Evolutionary conservation across 2,113 vertebrate species (phyloP), one percentile per base, ranked within the genome.

Genomic region (Bombycilla garrulus): DNA sequence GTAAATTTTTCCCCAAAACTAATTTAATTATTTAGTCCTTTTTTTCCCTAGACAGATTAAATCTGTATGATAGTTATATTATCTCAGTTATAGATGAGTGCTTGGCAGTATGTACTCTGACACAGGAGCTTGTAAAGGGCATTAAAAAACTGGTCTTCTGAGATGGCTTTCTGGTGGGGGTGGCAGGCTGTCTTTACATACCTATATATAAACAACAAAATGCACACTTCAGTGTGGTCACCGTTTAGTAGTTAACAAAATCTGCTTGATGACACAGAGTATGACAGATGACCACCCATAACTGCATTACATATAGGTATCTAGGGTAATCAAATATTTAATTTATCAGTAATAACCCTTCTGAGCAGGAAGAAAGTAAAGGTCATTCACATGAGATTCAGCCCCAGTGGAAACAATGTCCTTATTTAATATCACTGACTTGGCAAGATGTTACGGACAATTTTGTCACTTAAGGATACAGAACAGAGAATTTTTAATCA

Each of bases 321-420:
- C 88, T 92, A 51, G 65, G 88, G 84, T 93, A 95, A 97, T 97
- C 64, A 95, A 88, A 81, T 96, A 92, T 95, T 97, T 96, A 89
- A 87, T 40, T 22, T 93, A 78, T 38, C 40, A 66, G 69, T 85
- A 95, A 95, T 88, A 91, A 96, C 50, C 53, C 53, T 57, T 90
- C 82, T 87, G 80, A 93, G 81, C 78, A 84, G 33, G 67, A 87
- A 93, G 69, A 58, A 92, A 66, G 80, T 77, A 92, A 92, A 73
- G 87, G 36, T 93, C 86, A 80, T 90, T 95, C 88, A 81, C 31
- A 69, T 67, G 86, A 80, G 67, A 79, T 81, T 62, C 26, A 38
- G 42, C 82, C 78, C 80, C 95, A 54, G 53, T 86, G 45, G 86
- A 95, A 14, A 25, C 65, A 53, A 12, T 74, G 54, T 91, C 48